phyloP scores from a whole-genome alignment of 2,888 invertebrate genomes.

The Diabrotica balteata region DNA sequence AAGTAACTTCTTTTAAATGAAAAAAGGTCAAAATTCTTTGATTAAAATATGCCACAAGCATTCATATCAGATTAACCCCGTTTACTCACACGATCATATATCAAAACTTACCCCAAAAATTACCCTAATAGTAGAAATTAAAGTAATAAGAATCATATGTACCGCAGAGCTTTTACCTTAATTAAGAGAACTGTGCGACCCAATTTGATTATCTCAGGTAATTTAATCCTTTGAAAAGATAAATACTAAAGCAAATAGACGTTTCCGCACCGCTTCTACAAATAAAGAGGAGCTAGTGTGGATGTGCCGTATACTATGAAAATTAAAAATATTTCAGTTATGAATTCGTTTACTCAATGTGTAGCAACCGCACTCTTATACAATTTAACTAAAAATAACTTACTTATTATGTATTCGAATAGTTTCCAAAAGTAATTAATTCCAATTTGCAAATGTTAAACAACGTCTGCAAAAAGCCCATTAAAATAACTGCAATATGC shows the following conservation, averaged over 20 bases:
- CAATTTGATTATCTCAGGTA: conserved; percentile 13
- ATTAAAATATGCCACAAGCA: no score
- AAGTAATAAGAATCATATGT: conserved; percentile 8
- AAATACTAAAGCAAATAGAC: conserved; percentile 10
- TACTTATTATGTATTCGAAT: no score
- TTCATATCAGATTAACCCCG: background rate
- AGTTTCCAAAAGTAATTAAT: no score
- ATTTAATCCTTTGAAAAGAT: conserved; percentile 11
- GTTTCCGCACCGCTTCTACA: background rate
- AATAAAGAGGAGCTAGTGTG: background rate
- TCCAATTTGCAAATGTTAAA: no score
- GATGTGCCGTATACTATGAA: background rate
- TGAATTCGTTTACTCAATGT: no score
- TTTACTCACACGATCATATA: conserved; percentile 1
- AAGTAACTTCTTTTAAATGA: no score
- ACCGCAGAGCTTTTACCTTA: conserved; percentile 12
- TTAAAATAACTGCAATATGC: conserved; percentile 12
- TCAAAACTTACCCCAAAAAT: conserved; percentile 8
- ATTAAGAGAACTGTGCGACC: conserved; percentile 2
- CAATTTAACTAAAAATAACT: no score
- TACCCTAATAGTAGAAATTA: conserved; percentile 10
- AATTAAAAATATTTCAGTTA: background rate
- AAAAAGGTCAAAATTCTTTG: no score
- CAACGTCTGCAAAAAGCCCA: no score
- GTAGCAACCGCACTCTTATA: no score